A percentile compares a stretch with the other conserved stretches of the same genome.
phyloP scores from a whole-genome alignment of 2,888 invertebrate genomes.

The Hypena proboscidalis region DNA sequence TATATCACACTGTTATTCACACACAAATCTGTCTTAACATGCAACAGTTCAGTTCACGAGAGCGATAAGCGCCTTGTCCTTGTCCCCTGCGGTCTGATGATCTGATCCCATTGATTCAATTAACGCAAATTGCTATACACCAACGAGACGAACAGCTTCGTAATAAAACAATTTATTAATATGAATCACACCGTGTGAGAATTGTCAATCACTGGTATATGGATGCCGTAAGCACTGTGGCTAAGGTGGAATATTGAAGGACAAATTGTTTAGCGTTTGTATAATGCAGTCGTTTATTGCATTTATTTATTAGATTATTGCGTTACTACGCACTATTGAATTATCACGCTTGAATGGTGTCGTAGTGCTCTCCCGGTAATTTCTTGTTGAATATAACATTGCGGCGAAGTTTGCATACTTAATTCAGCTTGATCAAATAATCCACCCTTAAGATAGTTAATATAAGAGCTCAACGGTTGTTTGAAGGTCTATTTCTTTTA shows the following conservation, averaged over 20 bases:
- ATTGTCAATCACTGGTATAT: conserved; percentile 14
- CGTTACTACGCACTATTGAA: no score
- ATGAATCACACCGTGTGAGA: conserved; percentile 32
- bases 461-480: no score
- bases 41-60: conserved; percentile 24
- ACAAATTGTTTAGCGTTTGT: background rate
- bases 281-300: no score
- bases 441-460: no score
- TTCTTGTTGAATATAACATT: no score
- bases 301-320: no score
- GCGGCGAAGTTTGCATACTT: no score
- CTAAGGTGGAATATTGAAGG: conserved; percentile 1
- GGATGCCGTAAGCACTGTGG: conserved; percentile 7
- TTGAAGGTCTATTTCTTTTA: no score
- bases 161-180: conserved; percentile 11
- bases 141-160: conserved; percentile 23
- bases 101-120: conserved; percentile 29
- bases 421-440: no score
- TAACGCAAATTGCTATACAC: conserved; percentile 30
- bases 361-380: no score
- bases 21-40: conserved; percentile 22
- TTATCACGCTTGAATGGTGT: no score
- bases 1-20: conserved; percentile 11
- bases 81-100: conserved; percentile 27
- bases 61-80: conserved; percentile 29